phyloP scores from a whole-genome alignment of 2,113 vertebrate species.

The Gnathonemus echidnorhynchus region DNA sequence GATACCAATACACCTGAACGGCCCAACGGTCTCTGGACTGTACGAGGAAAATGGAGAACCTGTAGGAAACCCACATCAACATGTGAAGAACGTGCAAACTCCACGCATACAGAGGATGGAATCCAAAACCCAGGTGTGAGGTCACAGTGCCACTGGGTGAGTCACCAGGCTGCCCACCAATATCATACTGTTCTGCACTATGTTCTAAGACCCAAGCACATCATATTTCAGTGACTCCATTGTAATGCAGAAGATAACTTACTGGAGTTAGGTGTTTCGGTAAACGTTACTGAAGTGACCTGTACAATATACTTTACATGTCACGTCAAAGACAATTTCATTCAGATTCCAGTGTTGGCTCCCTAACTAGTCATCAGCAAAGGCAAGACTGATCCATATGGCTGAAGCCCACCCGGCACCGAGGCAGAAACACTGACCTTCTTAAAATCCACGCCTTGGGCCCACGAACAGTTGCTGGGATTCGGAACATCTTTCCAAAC shows the following conservation, averaged over 20 bases:
- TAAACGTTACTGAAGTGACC: background rate
- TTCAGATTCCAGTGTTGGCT: background rate
- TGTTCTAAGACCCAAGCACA: background rate
- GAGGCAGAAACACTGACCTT: slow-evolving; percentile 60
- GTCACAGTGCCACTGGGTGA: background rate
- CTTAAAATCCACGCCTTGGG: slow-evolving; percentile 82
- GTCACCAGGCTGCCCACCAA: background rate
- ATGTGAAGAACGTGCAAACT: background rate
- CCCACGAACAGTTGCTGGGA: slow-evolving; percentile 93
- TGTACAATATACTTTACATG: background rate
- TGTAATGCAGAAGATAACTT: background rate
- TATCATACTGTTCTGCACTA: background rate
- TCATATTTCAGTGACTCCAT: background rate
- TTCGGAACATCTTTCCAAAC: slow-evolving; percentile 93
- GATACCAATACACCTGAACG: background rate
- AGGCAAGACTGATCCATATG: background rate
- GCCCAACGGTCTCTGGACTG: background rate
- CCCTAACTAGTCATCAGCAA: background rate
- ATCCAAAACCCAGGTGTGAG: background rate
- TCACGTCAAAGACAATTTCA: background rate
- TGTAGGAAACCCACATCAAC: background rate
- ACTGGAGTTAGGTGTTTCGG: background rate
- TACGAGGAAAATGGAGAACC: background rate
- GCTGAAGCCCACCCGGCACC: no score
- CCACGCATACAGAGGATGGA: background rate